Percentiles rank a stretch among this genome's conserved stretches.
Evolutionary conservation across 2,888 invertebrate species (phyloP).

Genomic region (Harpalus rubripes): DNA sequence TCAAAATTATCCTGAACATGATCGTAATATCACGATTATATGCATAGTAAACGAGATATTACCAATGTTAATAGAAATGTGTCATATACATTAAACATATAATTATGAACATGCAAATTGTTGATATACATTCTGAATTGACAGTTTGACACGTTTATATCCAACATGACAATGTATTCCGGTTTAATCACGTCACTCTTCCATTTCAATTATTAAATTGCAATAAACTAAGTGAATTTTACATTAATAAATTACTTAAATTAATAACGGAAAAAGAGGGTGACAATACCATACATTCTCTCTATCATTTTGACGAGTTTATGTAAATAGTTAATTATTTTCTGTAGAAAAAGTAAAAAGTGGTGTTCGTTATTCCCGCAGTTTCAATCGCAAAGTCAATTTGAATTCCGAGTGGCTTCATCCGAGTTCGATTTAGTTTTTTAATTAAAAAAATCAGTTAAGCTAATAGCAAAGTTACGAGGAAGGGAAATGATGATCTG

Average conservation of each 20-base stretch:
- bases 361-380: neutral
- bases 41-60: neutral
- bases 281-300: too few species aligned
- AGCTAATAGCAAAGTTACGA: constrained; percentile 46
- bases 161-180: neutral
- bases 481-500: constrained; percentile 31
- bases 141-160: neutral
- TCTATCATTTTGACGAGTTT: neutral
- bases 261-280: neutral
- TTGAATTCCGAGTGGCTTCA: constrained; percentile 46
- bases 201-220: neutral
- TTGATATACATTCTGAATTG: neutral
- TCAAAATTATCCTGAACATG: too few species aligned
- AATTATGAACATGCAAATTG: neutral
- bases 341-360: constrained; percentile 2
- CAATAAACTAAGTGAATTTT: neutral
- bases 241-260: neutral
- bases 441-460: constrained; percentile 52
- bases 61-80: neutral
- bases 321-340: neutral
- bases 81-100: neutral
- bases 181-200: neutral
- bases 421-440: constrained; percentile 48
- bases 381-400: constrained; percentile 41
- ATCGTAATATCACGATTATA: neutral